Conservation (phyloP, 2,113 vertebrate genomes). For the Motacilla alba region DNA sequence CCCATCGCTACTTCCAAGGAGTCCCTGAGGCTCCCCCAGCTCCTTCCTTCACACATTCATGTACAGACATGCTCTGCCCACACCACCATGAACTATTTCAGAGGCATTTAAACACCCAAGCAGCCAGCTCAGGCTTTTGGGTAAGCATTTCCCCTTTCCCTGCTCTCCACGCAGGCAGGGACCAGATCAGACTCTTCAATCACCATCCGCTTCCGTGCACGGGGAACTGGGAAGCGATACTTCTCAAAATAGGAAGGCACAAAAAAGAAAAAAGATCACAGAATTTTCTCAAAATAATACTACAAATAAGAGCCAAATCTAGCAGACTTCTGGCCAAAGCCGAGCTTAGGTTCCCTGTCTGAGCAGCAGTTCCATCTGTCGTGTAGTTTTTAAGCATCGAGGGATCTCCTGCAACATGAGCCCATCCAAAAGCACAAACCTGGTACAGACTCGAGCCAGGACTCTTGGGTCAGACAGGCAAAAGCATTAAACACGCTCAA, state of each 20-base stretch:
- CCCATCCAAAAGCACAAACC: neutral
- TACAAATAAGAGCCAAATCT: slow-evolving; percentile 2
- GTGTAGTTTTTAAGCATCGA: neutral
- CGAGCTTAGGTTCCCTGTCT: neutral
- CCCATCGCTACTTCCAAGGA: neutral
- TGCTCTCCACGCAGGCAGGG: neutral
- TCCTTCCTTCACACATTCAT: neutral
- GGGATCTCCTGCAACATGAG: neutral
- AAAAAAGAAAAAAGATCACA: neutral
- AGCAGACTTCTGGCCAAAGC: neutral
- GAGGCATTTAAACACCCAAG: neutral
- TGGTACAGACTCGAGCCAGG: neutral
- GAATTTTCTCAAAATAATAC: neutral
- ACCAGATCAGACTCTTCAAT: neutral
- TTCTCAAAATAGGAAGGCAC: neutral
- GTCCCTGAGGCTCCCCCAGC: neutral
- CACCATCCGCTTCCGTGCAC: rapidly evolving
- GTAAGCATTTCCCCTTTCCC: neutral
- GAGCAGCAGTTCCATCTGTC: neutral
- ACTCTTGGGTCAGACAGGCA: neutral
- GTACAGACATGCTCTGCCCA: neutral
- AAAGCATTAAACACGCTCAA: neutral
- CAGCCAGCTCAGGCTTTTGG: neutral
- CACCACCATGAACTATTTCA: neutral
- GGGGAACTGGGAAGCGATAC: neutral